These are phyloP conservation scores for Callipepla californica DNA, from an alignment of 2,113 vertebrate genomes.

Conservation along the genomic window DNA sequence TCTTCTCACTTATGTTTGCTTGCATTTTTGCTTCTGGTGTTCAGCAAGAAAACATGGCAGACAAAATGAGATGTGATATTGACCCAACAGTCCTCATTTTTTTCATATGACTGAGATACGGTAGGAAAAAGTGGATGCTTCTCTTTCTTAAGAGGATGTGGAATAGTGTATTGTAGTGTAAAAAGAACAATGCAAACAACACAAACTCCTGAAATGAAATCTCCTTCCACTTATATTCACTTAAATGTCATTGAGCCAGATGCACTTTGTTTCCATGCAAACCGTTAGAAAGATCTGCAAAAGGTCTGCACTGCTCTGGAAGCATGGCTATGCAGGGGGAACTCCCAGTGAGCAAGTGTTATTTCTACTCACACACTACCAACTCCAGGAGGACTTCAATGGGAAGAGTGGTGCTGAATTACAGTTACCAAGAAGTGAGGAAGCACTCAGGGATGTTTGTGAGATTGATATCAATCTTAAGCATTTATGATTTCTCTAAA, in stretches of 20 bases:
- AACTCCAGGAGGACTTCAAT: accelerated
- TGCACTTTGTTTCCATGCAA: neutral
- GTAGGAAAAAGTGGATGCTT: neutral
- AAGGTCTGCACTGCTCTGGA: neutral
- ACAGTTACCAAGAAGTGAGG: neutral
- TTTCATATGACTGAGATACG: neutral
- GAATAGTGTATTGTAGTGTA: neutral
- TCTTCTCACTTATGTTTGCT: neutral
- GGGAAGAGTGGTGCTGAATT: accelerated
- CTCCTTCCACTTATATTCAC: neutral
- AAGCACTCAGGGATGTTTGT: neutral
- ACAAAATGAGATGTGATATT: neutral
- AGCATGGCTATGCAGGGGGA: neutral
- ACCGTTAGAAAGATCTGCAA: neutral
- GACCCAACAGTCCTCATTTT: neutral
- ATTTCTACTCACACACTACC: neutral
- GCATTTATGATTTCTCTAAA: neutral
- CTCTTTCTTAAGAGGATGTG: neutral
- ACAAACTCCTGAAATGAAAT: neutral
- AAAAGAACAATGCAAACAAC: neutral
- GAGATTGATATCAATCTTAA: neutral
- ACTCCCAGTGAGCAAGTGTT: neutral
- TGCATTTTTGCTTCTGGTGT: neutral
- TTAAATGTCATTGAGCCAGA: neutral
- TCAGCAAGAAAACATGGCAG: neutral